These are phyloP conservation scores for Morinoia aosen DNA, from an alignment of 2,888 invertebrate species.

Conservation along the genomic window DNA sequence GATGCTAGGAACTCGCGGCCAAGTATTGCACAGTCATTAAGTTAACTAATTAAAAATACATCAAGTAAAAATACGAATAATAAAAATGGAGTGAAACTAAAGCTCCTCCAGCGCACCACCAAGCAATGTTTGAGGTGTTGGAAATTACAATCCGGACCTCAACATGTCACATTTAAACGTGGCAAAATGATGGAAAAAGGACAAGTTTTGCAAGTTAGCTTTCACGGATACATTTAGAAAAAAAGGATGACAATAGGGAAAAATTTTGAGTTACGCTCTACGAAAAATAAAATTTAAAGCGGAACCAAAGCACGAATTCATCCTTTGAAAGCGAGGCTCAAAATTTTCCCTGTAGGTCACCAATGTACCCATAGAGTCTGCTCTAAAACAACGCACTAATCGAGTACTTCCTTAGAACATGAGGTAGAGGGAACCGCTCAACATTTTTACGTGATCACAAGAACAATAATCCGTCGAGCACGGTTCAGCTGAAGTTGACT, in stretches of 20 bases:
- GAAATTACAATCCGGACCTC: neutral
- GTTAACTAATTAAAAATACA: neutral
- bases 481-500: neutral
- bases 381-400: neutral
- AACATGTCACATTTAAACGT: neutral
- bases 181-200: neutral
- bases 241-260: neutral
- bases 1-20: conserved; percentile 1
- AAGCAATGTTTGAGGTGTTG: neutral
- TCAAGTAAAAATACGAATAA: neutral
- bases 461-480: neutral
- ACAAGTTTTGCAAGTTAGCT: neutral
- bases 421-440: neutral
- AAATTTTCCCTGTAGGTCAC: neutral
- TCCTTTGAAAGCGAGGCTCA: neutral
- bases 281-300: neutral
- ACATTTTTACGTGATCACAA: neutral
- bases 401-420: neutral
- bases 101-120: neutral
- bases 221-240: neutral
- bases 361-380: neutral
- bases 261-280: neutral
- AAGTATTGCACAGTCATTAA: conserved; percentile 1
- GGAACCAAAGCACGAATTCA: neutral
- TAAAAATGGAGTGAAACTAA: neutral